phyloP scores from a whole-genome alignment of 2,888 invertebrate genomes.

The Pseudococcus jackbeardsleyi region DNA sequence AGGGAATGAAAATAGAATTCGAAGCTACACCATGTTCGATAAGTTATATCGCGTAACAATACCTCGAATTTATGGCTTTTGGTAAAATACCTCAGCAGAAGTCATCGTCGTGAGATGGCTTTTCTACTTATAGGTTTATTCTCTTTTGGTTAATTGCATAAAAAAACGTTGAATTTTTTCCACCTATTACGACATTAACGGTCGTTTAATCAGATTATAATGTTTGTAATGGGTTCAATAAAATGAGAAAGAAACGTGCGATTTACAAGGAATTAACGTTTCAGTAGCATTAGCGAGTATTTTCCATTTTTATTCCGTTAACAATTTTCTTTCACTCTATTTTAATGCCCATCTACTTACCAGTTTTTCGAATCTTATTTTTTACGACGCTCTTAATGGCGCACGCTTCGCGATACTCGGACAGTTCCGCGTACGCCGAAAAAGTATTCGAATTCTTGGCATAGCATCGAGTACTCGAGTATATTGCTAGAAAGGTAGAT shows the following conservation, averaged over 20 bases:
- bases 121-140: no score
- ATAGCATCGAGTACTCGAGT: neutral
- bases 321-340: constrained; percentile 21
- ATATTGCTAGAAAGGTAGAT: neutral
- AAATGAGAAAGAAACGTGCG: neutral
- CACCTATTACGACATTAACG: neutral
- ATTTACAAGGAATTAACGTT: constrained; percentile 39
- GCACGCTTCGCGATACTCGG: neutral
- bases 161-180: neutral
- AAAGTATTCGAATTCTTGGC: constrained; percentile 14
- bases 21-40: neutral
- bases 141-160: neutral
- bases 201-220: constrained; percentile 15
- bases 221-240: constrained; percentile 24
- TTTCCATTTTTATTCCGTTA: constrained; percentile 25
- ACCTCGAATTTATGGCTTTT: neutral
- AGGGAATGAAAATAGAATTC: neutral
- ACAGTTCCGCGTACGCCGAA: constrained; percentile 24
- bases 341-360: constrained; percentile 8
- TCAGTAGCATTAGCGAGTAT: constrained; percentile 16
- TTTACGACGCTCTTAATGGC: constrained; percentile 35
- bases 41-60: neutral
- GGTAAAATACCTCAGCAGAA: no score
- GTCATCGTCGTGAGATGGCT: no score
- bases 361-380: constrained; percentile 8